Base-by-base conservation (phyloP, 2,888 invertebrate species). In the Andrena chrysosceles region DNA sequence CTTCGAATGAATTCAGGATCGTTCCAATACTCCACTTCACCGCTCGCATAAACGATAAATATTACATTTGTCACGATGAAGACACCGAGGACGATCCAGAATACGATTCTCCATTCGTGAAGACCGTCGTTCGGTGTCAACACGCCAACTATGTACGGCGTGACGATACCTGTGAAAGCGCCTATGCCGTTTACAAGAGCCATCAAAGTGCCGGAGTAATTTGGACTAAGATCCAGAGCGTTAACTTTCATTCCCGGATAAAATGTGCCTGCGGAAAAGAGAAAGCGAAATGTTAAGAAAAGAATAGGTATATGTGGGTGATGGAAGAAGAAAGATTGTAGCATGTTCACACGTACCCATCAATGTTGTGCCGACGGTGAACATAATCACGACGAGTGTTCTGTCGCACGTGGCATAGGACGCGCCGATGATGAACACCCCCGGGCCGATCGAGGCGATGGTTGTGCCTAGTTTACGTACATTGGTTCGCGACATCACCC, bases 11-110 rank as follows among this genome's bases (percentile, higher is more conserved):
- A 93, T 2, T 95, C 92, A 0, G 95, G 95, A 83, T 96, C 95
- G 89, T 98, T 97, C 97, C 97, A 98, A 91, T 96, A 95, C 82
- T 97, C 96, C 49, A 96, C 95, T 59, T 97, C 96, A 0, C 97
- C 97, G 84, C 96, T 96, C 0, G 97, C 97, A 91, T 96, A 97
- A 4, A 97, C 70, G 2, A 96, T 89, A 93, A 96, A 98, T 8
- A 97, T 90, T 0, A 96, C 54, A 90, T 97, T 97, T 1, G 97
- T 96, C 0, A 95, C 80, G 0, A 96, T 93, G 81, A 97, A 95
- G 2, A 97, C 95, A 0, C 91, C 96, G 7, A 97, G 95, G 59
- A 97, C 96, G 49, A 98, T 96, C 97, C 97, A 97, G 93, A 98
- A 98, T 0, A 98, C 97, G 0, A 95, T 90, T 29, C 96, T 95